Evolutionary conservation across 2,113 vertebrate genomes (phyloP).

Genomic region (Caloenas nicobarica): DNA sequence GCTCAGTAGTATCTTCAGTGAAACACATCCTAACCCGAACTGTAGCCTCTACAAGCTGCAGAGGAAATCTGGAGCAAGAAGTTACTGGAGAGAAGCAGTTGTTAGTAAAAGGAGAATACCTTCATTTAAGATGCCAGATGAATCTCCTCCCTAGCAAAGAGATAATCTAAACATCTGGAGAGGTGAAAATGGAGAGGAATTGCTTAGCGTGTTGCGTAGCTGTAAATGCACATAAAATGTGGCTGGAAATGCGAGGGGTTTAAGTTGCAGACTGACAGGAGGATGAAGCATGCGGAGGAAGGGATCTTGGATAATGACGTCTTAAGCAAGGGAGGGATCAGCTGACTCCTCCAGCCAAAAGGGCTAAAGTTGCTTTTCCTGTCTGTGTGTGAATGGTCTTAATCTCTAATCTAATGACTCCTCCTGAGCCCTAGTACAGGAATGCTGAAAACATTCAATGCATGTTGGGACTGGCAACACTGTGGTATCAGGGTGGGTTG

Average conservation of each 20-base stretch:
- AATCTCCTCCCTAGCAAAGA: not conserved
- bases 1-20: not conserved
- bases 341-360: not conserved
- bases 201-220: not conserved
- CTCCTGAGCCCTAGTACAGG: not conserved
- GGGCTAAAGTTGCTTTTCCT: slow-evolving; percentile 16
- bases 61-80: not conserved
- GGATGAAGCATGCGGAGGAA: not conserved
- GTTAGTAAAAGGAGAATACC: not conserved
- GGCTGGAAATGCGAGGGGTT: not conserved
- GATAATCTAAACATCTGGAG: not conserved
- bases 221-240: not conserved
- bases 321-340: not conserved
- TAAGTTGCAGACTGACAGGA: not conserved
- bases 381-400: not conserved
- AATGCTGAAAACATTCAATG: not conserved
- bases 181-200: not conserved
- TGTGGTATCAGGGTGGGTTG: not conserved
- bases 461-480: not conserved
- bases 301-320: not conserved
- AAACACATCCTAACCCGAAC: not conserved
- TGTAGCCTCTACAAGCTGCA: not conserved
- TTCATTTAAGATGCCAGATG: not conserved
- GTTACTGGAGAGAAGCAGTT: not conserved
- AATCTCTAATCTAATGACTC: not conserved